Conservation (phyloP, 2,888 invertebrate species). For the Hesperia comma region DNA sequence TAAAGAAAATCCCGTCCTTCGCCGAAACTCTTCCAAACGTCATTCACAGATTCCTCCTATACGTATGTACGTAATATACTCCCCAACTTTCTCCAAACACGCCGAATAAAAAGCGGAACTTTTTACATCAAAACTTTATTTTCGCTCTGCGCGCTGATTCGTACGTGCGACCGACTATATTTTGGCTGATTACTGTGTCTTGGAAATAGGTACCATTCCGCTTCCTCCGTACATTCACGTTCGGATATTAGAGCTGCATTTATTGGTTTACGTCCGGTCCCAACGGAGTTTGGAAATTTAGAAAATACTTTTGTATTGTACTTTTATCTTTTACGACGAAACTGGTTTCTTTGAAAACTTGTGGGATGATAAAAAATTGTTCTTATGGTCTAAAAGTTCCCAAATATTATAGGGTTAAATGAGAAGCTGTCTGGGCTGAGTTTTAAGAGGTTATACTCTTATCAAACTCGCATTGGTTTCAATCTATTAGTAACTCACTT, state of each 20-base stretch:
- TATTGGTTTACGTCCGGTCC: constrained; percentile 36
- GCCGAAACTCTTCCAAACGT: constrained; percentile 7
- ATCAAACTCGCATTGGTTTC: no score
- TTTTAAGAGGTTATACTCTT: no score
- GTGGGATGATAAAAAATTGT: no score
- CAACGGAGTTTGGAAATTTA: constrained; percentile 23
- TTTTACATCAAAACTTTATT: constrained; percentile 85
- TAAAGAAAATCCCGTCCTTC: constrained; percentile 1
- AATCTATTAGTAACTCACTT: no score
- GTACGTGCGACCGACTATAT: constrained; percentile 77
- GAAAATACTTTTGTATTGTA: constrained; percentile 25
- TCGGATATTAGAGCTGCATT: constrained; percentile 37
- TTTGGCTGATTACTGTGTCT: constrained; percentile 72
- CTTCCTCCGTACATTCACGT: constrained; percentile 27
- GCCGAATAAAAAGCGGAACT: constrained; percentile 78
- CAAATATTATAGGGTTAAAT: no score
- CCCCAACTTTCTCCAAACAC: constrained; percentile 47
- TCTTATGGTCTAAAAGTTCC: no score
- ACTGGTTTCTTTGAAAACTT: neutral
- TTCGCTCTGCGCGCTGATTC: constrained; percentile 67
- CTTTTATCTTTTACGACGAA: constrained; percentile 6
- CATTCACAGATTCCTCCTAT: constrained; percentile 32
- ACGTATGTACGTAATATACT: constrained; percentile 45
- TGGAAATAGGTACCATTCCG: constrained; percentile 37
- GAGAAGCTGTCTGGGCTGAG: no score